Evolutionary conservation across 2,113 vertebrate genomes (phyloP).

Genomic region (Apteryx owenii): DNA sequence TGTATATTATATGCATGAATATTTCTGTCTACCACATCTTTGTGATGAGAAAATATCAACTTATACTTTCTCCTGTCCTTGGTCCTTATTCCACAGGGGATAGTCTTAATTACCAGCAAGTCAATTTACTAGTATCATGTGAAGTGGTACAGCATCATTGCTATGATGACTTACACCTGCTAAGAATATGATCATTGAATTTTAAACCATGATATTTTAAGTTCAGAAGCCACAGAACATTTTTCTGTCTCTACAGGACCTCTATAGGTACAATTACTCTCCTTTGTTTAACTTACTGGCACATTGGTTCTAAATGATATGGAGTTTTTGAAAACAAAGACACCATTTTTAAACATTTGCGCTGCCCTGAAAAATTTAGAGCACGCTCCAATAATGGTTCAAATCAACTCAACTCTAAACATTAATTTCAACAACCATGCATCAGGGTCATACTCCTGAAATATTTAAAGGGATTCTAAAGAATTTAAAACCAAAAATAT

Average conservation of each 20-base stretch:
- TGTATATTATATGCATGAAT: conserved; percentile 52
- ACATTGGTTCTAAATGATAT: not conserved
- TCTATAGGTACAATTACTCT: conserved; percentile 50
- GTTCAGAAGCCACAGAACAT: conserved; percentile 48
- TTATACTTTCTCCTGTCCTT: conserved; percentile 33
- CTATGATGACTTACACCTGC: conserved; percentile 43
- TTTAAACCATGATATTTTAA: not conserved
- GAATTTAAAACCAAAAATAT: conserved; percentile 34
- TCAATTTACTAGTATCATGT: conserved; percentile 44
- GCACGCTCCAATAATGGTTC: not conserved
- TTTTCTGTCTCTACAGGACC: conserved; percentile 52
- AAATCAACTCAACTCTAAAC: not conserved
- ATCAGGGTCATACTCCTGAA: not conserved
- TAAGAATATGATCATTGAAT: not conserved
- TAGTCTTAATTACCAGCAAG: conserved; percentile 59
- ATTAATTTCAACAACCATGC: conserved; percentile 16
- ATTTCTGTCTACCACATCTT: conserved; percentile 48
- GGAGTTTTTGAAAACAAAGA: not conserved
- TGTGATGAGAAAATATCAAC: conserved; percentile 39
- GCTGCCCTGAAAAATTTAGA: conserved; percentile 32
- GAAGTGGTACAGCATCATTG: conserved; percentile 36
- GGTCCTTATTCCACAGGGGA: conserved; percentile 29
- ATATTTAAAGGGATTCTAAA: conserved; percentile 23
- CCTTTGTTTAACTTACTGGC: not conserved
- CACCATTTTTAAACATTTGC: not conserved